Percentiles rank a stretch among this genome's conserved stretches.
Conservation (phyloP, 2,797 vertebrate genomes). For the Bovichtus diacanthus region DNA sequence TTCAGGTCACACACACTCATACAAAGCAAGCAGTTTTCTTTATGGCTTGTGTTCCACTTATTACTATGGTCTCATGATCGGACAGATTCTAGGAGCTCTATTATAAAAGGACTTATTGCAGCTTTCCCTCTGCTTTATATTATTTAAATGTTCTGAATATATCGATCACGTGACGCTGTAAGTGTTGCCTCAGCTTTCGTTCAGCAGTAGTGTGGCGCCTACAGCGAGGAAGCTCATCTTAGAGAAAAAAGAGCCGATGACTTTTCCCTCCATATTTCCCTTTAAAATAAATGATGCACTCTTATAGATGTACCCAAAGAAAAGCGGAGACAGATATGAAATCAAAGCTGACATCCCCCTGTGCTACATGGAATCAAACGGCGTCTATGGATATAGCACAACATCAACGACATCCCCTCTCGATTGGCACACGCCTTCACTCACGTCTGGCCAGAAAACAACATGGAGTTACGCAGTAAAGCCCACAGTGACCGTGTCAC, state of each 20-base stretch:
- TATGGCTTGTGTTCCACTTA: constrained; percentile 75
- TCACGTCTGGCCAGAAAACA: constrained; percentile 24
- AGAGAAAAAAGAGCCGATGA: constrained; percentile 10
- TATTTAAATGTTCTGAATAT: constrained; percentile 30
- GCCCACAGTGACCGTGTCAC: constrained; percentile 24
- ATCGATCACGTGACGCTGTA: constrained; percentile 49
- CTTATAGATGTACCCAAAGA: background rate
- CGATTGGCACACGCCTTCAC: background rate
- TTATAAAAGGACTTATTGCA: constrained; percentile 71
- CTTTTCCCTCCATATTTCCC: background rate
- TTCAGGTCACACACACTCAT: constrained; percentile 64
- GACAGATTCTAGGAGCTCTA: constrained; percentile 40
- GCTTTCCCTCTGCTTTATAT: constrained; percentile 43
- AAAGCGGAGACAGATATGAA: constrained; percentile 1
- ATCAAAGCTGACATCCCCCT: constrained; percentile 28
- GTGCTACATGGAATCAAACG: constrained; percentile 44
- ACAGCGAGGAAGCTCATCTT: constrained; percentile 4
- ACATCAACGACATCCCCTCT: constrained; percentile 45
- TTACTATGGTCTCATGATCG: constrained; percentile 38
- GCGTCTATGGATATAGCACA: constrained; percentile 51
- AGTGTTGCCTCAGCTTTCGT: constrained; percentile 9
- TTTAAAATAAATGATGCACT: background rate
- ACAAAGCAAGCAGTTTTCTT: constrained; percentile 63
- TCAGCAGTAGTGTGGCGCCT: constrained; percentile 24
- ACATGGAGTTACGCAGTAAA: constrained; percentile 24